Conservation (phyloP, 2,797 vertebrate genomes). For the Rhinatrema bivittatum region DNA sequence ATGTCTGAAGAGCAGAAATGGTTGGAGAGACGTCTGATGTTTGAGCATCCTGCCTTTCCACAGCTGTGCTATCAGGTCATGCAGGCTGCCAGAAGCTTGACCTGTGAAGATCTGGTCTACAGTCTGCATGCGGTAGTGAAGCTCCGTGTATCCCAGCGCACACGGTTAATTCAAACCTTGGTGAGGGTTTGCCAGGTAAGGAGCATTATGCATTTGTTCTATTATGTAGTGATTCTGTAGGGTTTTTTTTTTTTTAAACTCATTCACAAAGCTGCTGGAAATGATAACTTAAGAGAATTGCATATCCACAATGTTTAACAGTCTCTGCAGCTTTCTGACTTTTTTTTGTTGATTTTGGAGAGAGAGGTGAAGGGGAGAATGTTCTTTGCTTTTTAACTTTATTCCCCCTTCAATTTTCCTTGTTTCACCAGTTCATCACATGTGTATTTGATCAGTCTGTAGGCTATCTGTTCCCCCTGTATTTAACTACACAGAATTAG, state of each 20-base stretch:
- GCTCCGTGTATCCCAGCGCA: slow-evolving; percentile 69
- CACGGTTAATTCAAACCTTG: slow-evolving; percentile 73
- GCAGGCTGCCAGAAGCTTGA: slow-evolving; percentile 39
- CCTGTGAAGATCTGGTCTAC: slow-evolving; percentile 44
- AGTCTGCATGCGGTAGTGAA: slow-evolving; percentile 63
- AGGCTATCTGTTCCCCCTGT: too few species aligned
- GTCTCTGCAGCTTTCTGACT: background rate
- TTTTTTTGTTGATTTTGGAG: too few species aligned
- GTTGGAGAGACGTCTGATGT: slow-evolving; percentile 68
- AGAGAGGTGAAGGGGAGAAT: too few species aligned
- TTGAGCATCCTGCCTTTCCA: slow-evolving; percentile 62
- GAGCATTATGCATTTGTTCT: too few species aligned
- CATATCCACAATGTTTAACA: rapidly evolving
- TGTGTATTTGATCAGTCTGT: too few species aligned
- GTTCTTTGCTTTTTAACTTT: background rate
- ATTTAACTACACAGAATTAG: too few species aligned
- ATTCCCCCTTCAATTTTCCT: background rate
- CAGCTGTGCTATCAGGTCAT: slow-evolving; percentile 58
- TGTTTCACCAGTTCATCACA: background rate
- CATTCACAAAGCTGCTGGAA: too few species aligned
- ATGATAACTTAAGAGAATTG: background rate
- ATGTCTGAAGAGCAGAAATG: slow-evolving; percentile 60
- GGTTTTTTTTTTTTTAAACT: too few species aligned
- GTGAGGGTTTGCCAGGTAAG: slow-evolving; percentile 74
- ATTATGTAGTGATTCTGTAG: too few species aligned